Evolutionary conservation across 2,888 invertebrate species (phyloP), one percentile per base, ranked within the genome.

Genomic region (Geotrupes spiniger): DNA sequence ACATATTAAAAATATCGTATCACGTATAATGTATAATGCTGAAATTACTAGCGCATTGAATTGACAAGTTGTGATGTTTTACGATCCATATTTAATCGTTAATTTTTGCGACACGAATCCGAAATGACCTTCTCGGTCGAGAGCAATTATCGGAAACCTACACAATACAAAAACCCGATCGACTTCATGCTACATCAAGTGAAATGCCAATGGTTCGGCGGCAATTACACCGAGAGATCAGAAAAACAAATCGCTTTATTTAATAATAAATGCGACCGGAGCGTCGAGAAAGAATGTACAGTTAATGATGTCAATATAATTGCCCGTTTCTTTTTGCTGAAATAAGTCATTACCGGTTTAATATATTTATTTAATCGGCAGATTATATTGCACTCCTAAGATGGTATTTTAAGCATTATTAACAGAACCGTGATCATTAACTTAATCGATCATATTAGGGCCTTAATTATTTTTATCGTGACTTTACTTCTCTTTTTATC

Each of bases 181-280:
- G 46, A 40, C 48, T 51, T 53, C 53, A 53, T 48, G 48, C 49
- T 51, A 46, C 41, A 39, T 46, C 46, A 36, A 41, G 31, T 45
- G 46, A 51, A 57, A 53, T 54, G 27, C 51, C 40, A 47, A 47
- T 48, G 45, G 38, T 39, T 40, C 53, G 45, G 40, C 48, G 42
- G 52, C 52, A 52, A 57, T 57, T 57, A 53, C 49, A 36, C 41
- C 36, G 21, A 21, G 21, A 36, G 33, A 14, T 44, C 39, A 49
- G 49, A 54, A 56, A 58, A 58, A 56, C 54, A 53, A 56, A 56
- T 52, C 54, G 54, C 42, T 56, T 39, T 53, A 56, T 56, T 43
- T 53, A 56, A 53, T 49, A 53, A 53, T 39, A 39, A 39, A 39
- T 26, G 39, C 33, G 33, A 12, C 14, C 26, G 25, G 45, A 49